Percentiles rank a stretch among this genome's conserved stretches.
Evolutionary conservation across 2,888 invertebrate genomes (phyloP).

Genomic region (Eupithecia exiguata): DNA sequence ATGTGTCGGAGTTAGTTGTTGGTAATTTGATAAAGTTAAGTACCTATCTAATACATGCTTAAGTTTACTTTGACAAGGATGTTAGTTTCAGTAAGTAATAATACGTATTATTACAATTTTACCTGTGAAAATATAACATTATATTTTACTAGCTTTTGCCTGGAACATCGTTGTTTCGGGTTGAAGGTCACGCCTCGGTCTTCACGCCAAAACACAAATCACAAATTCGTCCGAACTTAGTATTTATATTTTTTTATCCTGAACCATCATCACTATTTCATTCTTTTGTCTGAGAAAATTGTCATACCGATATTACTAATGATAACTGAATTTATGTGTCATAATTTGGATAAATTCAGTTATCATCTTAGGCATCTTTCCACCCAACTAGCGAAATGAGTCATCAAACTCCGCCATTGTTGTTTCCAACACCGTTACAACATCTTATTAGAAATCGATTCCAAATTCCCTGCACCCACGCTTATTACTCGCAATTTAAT

Average conservation of each 20-base stretch:
- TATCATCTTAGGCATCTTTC: not conserved
- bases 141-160: too few relatives aligned
- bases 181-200: too few relatives aligned
- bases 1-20: constrained; percentile 45
- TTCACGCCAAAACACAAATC: too few relatives aligned
- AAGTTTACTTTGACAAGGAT: not conserved
- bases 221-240: not conserved
- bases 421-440: constrained; percentile 15
- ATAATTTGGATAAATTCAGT: not conserved
- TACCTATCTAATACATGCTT: not conserved
- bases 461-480: constrained; percentile 35
- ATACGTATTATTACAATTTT: not conserved
- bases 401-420: constrained; percentile 27
- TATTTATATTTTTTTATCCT: not conserved
- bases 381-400: constrained; percentile 14
- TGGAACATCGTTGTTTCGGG: too few relatives aligned
- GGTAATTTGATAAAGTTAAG: constrained; percentile 6
- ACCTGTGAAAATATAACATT: too few relatives aligned
- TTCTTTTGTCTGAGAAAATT: not conserved
- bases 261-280: not conserved
- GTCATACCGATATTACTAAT: too few relatives aligned
- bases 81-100: not conserved
- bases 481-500: constrained; percentile 61
- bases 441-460: constrained; percentile 34
- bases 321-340: not conserved